Percentiles rank a stretch among this genome's conserved stretches.
These are phyloP conservation scores for Trichonephila clavata DNA, from an alignment of 1,140 invertebrate genomes.

Conservation along the genomic window DNA sequence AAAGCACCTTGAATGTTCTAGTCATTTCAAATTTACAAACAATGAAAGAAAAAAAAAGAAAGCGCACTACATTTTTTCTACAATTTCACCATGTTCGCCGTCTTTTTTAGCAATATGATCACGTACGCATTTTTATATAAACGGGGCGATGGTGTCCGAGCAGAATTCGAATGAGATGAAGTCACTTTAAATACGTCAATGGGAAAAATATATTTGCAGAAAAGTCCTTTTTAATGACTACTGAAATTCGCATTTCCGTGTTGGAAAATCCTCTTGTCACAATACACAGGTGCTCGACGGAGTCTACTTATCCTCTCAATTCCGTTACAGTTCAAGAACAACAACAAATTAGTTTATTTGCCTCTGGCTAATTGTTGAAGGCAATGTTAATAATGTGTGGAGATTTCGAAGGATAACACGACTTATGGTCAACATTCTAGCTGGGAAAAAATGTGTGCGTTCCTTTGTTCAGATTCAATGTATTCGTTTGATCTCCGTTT, in stretches of 20 bases:
- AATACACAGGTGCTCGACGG: not conserved
- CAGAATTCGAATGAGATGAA: not conserved
- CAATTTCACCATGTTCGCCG: not conserved
- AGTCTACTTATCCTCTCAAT: not conserved
- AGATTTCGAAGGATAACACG: no score
- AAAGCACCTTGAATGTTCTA: not conserved
- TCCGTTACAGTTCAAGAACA: not conserved
- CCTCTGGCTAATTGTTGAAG: not conserved
- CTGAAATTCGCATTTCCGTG: conserved; percentile 1
- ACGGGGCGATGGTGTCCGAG: not conserved
- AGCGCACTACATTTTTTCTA: not conserved
- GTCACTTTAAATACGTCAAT: not conserved
- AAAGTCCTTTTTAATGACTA: not conserved
- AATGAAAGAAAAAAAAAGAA: not conserved
- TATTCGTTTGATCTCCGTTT: no score
- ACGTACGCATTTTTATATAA: conserved; percentile 1
- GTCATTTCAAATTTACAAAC: not conserved
- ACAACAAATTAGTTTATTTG: not conserved
- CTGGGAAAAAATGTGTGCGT: no score
- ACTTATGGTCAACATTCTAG: no score
- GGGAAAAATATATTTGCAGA: not conserved
- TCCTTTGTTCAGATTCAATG: no score
- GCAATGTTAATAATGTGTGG: not conserved
- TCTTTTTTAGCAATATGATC: not conserved
- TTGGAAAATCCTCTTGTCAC: conserved; percentile 38